Evolutionary conservation across 2,888 invertebrate species (phyloP).

Genomic region (Campopleginae sp.): DNA sequence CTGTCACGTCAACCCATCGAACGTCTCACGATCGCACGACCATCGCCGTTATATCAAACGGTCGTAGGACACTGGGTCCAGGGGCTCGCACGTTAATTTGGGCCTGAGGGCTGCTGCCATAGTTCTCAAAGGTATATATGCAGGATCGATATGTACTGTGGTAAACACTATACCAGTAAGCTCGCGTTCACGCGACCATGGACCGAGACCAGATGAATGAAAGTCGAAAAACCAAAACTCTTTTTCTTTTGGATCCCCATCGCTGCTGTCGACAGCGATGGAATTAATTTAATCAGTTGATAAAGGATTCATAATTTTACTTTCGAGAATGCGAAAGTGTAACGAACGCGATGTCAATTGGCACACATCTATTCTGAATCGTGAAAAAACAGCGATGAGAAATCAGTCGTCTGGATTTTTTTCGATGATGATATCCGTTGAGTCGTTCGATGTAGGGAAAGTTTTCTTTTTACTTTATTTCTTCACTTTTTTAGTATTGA

Average conservation of each 20-base stretch:
- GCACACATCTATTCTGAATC: conserved; percentile 65
- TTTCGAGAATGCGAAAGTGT: conserved; percentile 68
- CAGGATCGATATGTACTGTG: too few species aligned
- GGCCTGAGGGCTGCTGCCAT: neutral
- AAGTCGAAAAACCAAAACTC: conserved; percentile 69
- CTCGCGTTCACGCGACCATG: conserved; percentile 51
- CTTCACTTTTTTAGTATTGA: neutral
- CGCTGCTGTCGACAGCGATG: conserved; percentile 71
- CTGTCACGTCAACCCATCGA: too few species aligned
- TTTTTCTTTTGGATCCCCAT: conserved; percentile 67
- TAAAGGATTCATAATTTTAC: conserved; percentile 25
- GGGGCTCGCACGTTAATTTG: neutral
- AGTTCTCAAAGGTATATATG: neutral
- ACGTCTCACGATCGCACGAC: too few species aligned
- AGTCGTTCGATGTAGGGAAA: neutral
- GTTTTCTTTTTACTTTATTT: neutral
- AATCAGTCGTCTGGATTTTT: neutral
- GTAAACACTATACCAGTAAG: neutral
- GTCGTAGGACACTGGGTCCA: neutral
- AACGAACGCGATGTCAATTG: conserved; percentile 70
- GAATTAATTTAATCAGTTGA: conserved; percentile 69
- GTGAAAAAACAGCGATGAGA: conserved; percentile 29
- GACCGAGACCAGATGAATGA: conserved; percentile 52
- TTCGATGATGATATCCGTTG: neutral
- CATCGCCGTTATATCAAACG: neutral